Conservation (phyloP, 2,797 vertebrate genomes). For the Anomalospiza imberbis region DNA sequence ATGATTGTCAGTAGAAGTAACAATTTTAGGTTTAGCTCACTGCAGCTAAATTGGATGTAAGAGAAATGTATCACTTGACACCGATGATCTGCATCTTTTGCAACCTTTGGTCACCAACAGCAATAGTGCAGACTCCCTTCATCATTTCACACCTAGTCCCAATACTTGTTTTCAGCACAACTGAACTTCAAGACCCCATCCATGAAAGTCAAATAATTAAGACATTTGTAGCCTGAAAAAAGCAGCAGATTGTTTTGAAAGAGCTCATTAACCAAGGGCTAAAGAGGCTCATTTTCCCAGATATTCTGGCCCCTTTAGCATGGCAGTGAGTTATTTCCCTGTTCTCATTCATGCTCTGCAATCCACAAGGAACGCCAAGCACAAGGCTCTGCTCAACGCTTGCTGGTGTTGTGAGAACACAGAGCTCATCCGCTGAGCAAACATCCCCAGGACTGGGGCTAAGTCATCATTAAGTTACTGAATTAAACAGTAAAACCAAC, state of each 20-base stretch:
- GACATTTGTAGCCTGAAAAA: neutral
- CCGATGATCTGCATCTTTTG: rapidly evolving
- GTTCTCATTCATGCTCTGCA: neutral
- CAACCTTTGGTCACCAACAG: neutral
- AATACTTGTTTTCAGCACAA: neutral
- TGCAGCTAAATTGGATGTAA: neutral
- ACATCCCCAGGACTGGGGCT: neutral
- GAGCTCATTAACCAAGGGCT: neutral
- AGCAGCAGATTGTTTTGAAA: neutral
- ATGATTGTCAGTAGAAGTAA: neutral
- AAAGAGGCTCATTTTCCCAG: neutral
- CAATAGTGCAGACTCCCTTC: neutral
- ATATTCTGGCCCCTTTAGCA: neutral
- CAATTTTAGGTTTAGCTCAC: neutral
- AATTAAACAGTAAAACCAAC: neutral
- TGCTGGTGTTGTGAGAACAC: neutral
- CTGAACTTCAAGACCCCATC: neutral
- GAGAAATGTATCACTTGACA: neutral
- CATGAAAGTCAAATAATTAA: neutral
- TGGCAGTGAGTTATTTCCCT: neutral
- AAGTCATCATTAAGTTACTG: neutral
- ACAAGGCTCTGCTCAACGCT: rapidly evolving
- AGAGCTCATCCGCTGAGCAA: neutral
- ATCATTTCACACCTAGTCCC: neutral
- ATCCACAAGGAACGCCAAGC: neutral